These are phyloP conservation scores for Perizoma affinitatum DNA, from an alignment of 2,888 invertebrate species.

Conservation along the genomic window DNA sequence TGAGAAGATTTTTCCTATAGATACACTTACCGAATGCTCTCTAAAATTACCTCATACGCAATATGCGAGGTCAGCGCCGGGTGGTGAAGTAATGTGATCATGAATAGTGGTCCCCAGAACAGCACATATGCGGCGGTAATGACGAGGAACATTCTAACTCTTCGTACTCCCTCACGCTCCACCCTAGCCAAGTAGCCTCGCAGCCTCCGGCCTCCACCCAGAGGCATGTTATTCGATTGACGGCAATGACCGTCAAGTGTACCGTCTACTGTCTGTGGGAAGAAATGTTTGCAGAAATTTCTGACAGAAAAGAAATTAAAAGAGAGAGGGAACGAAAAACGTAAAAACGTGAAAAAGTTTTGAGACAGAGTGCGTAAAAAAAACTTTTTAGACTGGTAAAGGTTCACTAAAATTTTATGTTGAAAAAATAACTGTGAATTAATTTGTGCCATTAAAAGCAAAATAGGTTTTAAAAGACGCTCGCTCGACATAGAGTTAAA, in stretches of 20 bases:
- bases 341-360: neutral
- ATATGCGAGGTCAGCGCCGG: conserved; percentile 88
- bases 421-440: too few relatives aligned
- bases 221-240: conserved; percentile 63
- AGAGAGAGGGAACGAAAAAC: neutral
- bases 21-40: too few relatives aligned
- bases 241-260: conserved; percentile 66
- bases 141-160: conserved; percentile 93
- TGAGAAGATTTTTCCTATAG: too few relatives aligned
- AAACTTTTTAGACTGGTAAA: neutral
- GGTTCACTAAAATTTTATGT: too few relatives aligned
- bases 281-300: conserved; percentile 25
- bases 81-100: conserved; percentile 92
- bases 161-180: conserved; percentile 91
- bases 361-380: conserved; percentile 6
- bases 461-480: neutral
- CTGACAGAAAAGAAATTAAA: conserved; percentile 3
- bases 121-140: conserved; percentile 93
- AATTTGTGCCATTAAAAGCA: conserved; percentile 1
- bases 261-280: conserved; percentile 72
- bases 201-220: conserved; percentile 89
- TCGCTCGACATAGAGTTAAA: neutral
- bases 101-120: conserved; percentile 96
- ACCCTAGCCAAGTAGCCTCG: conserved; percentile 90
- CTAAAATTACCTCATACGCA: conserved; percentile 87